Evolutionary conservation across 1,140 invertebrate genomes (phyloP), one percentile per base, ranked within the genome.

Genomic region (Drosophila elegans): DNA sequence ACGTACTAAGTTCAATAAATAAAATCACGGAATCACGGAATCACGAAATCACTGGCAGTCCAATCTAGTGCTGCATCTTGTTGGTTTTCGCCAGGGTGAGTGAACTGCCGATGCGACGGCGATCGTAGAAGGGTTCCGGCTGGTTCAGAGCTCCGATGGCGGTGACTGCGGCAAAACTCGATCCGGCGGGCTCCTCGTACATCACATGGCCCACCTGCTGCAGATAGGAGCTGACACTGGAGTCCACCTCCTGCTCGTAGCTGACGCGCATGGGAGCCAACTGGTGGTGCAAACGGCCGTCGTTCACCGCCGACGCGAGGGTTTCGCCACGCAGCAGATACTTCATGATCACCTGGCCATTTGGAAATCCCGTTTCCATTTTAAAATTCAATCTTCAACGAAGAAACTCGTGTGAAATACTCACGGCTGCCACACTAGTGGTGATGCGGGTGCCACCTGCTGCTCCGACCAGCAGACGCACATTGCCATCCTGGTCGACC

Each of bases 361-460:
- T 16, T 16, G 3, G 3, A 10, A 55, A 27, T 25, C 0, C 1
- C 2, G 13, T 34, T 25, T 0, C 1, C 2, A 27, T 49, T 21
- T 51, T 1, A n/a, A 6, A 16, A 16, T 7, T 10, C 4, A 2
- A 48, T 13, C 5, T 1, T 16, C 9, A 21, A 13, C 5, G 7
- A 10, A 9, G n/a, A 12, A 2, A 25, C 1, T 0, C 3, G 21
- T 16, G n/a, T 6, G 0, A 21, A 21, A 2, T n/a, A 56, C 74
- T 38, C 57, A 91, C 90, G 54, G 56, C 29, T 44, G 91, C 96
- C 12, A 97, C 95, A 39, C 97, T 94, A 4, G 97, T 97, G 2
- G 96, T 97, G 49, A 99, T 99, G 91, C 96, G 96, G 0, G 97
- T 97, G 4, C 98, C 98, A 55, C 98, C 98, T 32, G 98, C 96